Conservation (phyloP, 2,888 invertebrate genomes). For the Odontothrips loti region DNA sequence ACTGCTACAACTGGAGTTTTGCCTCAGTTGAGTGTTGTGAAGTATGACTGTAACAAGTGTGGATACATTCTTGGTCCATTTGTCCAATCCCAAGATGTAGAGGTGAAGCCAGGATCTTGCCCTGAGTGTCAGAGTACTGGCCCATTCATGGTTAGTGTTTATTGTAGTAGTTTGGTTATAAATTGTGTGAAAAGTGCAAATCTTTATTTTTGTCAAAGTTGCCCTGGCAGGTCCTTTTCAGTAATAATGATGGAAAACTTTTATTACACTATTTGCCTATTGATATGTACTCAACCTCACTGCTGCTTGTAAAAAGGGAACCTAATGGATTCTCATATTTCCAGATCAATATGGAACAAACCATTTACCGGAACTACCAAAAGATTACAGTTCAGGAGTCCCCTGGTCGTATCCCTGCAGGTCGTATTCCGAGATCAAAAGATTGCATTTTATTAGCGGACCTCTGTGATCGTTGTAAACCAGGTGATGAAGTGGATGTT, state of each 20-base stretch:
- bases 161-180: slow-evolving; percentile 12
- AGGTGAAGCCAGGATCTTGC: slow-evolving; percentile 94
- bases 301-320: not conserved
- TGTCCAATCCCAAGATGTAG: slow-evolving; percentile 86
- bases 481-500: slow-evolving; percentile 95
- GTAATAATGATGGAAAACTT: too few species aligned
- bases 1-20: slow-evolving; percentile 92
- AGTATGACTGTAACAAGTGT: slow-evolving; percentile 96
- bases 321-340: slow-evolving; percentile 37
- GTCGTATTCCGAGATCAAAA: slow-evolving; percentile 94
- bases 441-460: slow-evolving; percentile 92
- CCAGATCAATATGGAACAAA: slow-evolving; percentile 98
- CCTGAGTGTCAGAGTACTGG: slow-evolving; percentile 96
- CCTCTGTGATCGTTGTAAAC: slow-evolving; percentile 94
- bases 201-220: too few species aligned
- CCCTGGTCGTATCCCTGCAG: slow-evolving; percentile 95
- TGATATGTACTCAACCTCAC: too few species aligned
- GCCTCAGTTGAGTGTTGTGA: slow-evolving; percentile 91
- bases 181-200: not conserved
- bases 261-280: not conserved
- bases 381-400: slow-evolving; percentile 97
- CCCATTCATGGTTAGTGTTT: slow-evolving; percentile 75
- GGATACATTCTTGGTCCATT: slow-evolving; percentile 94
- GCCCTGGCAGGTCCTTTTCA: too few species aligned
- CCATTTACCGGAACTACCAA: slow-evolving; percentile 96